Base-by-base conservation (phyloP, 2,113 vertebrate species). In the Channa argus region DNA sequence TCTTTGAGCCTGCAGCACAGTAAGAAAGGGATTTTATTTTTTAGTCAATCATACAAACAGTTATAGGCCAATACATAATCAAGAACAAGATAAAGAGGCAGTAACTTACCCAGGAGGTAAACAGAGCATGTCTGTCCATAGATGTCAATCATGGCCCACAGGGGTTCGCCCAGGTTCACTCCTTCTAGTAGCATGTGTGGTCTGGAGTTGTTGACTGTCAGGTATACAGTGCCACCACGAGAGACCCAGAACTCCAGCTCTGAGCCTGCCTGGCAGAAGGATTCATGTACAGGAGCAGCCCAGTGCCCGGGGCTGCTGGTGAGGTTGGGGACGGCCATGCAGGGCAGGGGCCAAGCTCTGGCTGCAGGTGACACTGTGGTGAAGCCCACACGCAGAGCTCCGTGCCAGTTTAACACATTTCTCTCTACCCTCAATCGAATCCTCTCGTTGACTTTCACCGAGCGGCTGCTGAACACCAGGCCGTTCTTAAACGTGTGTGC, bases 141-240 rank as follows among this genome's bases (percentile, higher is more conserved):
- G 45, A 97, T 49, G 33, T 97, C 96, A 24, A 97, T 85, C 79
- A 98, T 88, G 0, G 92, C 95, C 96, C 96, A 98, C 51, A 97
- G 90, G 0, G 93, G 94, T 13, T 33, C 36, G 0, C 52, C 76
- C 56, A 91, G 4, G 33, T 85, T 73, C 50, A 95, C 49, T 0
- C 86, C 88, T 1, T 7, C 11, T 14, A 91, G 54, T 6, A 93
- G 41, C 10, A 65, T 56, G 0, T 4, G 5, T 4, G 33, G 15
- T 0, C 6, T 14, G 0, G 33, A 11, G 2, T 69, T 67, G 14
- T 76, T 73, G 14, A 10, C 50, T 13, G 5, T 34, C 6, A 83
- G 52, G 0, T 85, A 85, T 2, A 96, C 15, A 3, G 1, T 43
- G 11, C 95, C 96, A 0, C n/a, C 5, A 1, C 0, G 0, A 51